Base-by-base conservation (phyloP, 2,113 vertebrate genomes). In the Sigmodon hispidus region DNA sequence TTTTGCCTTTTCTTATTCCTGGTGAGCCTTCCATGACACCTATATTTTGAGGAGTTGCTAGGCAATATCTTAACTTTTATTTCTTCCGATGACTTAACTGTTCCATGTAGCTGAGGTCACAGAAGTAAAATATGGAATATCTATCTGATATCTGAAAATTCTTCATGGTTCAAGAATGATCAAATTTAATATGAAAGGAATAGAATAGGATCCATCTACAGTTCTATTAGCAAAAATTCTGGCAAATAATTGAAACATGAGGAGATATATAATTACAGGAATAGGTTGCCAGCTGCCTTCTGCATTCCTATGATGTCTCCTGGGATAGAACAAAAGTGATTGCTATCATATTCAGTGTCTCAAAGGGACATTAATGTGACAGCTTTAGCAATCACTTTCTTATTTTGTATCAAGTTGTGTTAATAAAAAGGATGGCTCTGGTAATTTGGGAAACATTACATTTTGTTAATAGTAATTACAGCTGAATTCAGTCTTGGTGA, bases 341-440 rank as follows among this genome's bases (percentile, higher is more conserved):
- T 93, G 69, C 40, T 96, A 90, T 97, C 94, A 96, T 63, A 94
- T 40, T 90, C 94, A 69, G 96, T 94, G 94, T 94, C 92, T 96
- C 96, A 93, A 52, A 90, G 63, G 87, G 50, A 86, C 88, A 86
- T 86, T 94, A 88, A 83, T 94, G 29, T 90, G 69, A 88, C 70
- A 76, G 75, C 48, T 96, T 97, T 90, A 96, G 15, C 63, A 91
- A 92, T 50, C 72, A 15, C 8, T 63, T 97, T 95, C 69, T 93
- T 90, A 57, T 86, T 86, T 85, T 85, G 83, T 89, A 84, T 77
- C 80, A 92, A 83, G 59, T 94, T 63, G 12, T 95, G n/a, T 89
- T 97, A 95, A 90, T 94, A 92, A 94, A 96, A 97, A 79, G 50
- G 36, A 96, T 97, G 75, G 11, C 80, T 95, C 5, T 96, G 52